Conservation (phyloP, 2,797 vertebrate genomes). For the Pangasius macronema region DNA sequence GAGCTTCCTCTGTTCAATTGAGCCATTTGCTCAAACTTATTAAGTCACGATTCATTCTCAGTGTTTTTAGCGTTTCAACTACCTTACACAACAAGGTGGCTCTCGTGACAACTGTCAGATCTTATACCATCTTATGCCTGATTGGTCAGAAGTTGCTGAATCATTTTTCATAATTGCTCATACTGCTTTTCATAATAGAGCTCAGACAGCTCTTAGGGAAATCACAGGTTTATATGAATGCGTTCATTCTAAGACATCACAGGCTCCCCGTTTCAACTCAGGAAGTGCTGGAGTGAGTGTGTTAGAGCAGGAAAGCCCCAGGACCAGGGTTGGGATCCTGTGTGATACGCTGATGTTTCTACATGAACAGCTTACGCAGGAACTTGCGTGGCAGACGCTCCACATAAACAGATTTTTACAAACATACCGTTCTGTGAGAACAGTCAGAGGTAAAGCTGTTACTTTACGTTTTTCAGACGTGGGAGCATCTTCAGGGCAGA, state of each 20-base stretch:
- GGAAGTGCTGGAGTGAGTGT: neutral
- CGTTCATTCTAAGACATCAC: neutral
- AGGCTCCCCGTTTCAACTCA: neutral
- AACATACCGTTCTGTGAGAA: neutral
- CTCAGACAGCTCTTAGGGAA: neutral
- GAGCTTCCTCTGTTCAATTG: neutral
- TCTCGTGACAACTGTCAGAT: neutral
- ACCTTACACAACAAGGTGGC: neutral
- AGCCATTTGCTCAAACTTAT: slow-evolving; percentile 26
- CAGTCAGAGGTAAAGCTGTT: neutral
- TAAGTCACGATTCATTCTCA: slow-evolving; percentile 36
- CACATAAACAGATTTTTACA: neutral
- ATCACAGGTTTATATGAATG: neutral
- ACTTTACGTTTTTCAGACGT: neutral
- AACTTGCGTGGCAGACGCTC: neutral
- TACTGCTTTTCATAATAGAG: neutral
- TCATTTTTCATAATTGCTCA: neutral
- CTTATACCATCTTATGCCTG: too few relatives aligned
- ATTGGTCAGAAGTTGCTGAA: neutral
- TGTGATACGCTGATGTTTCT: neutral
- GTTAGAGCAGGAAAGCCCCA: neutral
- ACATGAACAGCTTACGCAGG: neutral
- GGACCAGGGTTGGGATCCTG: neutral
- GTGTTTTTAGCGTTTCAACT: neutral
- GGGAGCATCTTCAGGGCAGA: neutral